Evolutionary conservation across 2,888 invertebrate species (phyloP), one percentile per base, ranked within the genome.

Genomic region (Tetragnatha montana): DNA sequence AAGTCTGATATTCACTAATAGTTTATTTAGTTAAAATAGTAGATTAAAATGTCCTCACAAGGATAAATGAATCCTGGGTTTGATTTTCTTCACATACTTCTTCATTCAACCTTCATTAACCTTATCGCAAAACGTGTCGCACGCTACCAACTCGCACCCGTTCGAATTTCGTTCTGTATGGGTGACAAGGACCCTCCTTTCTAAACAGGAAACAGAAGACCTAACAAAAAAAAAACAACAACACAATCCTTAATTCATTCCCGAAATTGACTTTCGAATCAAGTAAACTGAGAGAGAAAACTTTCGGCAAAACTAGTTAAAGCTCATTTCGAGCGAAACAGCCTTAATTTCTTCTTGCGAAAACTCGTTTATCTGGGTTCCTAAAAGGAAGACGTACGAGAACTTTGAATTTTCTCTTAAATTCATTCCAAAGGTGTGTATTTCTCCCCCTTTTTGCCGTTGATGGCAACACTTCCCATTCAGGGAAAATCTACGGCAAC

Each of bases 291-390:
- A 60, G 60, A 60, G 60, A 35, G 35, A 3, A 50, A 47, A 74
- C 35, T 60, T 50, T 60, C 51, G 60, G n/a, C 22, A 22, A 81
- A 82, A 82, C 82, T 35, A 51, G 68, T 50, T 81, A 71, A 82
- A 60, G 19, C 50, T 47, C 60, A 71, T 60, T 35, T 76, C 76
- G n/a, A n/a, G n/a, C 71, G 12, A n/a, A 73, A 79, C 35, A 51
- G 70, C 60, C n/a, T 49, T 79, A 71, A 70, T 76, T 76, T 70
- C 49, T 78, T n/a, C 49, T 78, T n/a, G n/a, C 51, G 51, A 51
- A 71, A 85, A 71, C 78, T 85, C 51, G 21, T 75, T 84, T 75
- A 76, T 60, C 7, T 49, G 17, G 8, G 19, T 50, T 14, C 12
- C 17, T 22, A 47, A 51, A 35, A 19, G 60, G 79, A 51, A 22